Evolutionary conservation across 2,797 vertebrate genomes (phyloP).

Genomic region (Chaetophractus vellerosus): DNA sequence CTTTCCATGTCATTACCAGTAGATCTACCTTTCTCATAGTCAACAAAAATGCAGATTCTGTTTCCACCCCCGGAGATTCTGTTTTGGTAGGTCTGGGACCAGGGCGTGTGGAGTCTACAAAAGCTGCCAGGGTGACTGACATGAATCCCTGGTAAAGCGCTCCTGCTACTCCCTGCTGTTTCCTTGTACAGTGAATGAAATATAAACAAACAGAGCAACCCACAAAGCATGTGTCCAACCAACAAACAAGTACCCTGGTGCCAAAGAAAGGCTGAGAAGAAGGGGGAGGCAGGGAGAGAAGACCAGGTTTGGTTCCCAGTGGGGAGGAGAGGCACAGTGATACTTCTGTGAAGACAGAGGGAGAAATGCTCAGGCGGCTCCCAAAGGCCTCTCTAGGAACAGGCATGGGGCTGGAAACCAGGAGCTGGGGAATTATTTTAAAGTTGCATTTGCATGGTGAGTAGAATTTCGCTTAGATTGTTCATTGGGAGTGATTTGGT

Average conservation of each 20-base stretch:
- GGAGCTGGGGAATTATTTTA: background rate
- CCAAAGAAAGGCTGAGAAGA: background rate
- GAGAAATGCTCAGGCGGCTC: background rate
- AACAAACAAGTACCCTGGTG: background rate
- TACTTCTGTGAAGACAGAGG: background rate
- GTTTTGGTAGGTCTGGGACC: background rate
- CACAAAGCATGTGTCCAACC: background rate
- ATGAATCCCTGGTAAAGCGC: background rate
- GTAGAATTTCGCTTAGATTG: background rate
- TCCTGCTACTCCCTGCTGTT: background rate
- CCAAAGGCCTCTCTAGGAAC: background rate
- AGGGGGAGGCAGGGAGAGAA: background rate
- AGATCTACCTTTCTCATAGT: background rate
- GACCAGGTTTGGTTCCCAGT: background rate
- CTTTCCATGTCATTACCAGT: background rate
- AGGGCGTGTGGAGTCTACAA: background rate
- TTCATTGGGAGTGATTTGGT: background rate
- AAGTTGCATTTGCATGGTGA: conserved; percentile 2
- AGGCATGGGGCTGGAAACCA: background rate
- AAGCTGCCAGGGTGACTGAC: background rate
- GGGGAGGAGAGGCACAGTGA: background rate
- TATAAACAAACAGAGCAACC: background rate
- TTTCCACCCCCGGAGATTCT: background rate
- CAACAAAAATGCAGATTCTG: background rate
- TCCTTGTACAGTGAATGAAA: background rate